Percentiles rank a stretch among this genome's conserved stretches.
Conservation (phyloP, 2,797 vertebrate species). For the Halcyon leucocephala region DNA sequence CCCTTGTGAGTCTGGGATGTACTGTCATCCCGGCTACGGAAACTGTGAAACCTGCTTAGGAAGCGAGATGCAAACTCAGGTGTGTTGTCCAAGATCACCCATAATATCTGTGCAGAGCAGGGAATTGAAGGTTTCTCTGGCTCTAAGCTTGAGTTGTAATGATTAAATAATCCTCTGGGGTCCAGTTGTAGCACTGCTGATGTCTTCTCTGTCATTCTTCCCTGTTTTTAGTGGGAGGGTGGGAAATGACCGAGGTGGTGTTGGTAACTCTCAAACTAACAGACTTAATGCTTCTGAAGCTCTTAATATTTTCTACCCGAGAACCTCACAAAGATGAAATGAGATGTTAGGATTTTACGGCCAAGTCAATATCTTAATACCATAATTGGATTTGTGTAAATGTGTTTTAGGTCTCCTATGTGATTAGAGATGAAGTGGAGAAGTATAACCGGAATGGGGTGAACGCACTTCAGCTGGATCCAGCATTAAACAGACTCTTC, state of each 20-base stretch:
- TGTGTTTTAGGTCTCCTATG: constrained; percentile 91
- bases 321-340: not conserved
- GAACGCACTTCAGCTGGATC: constrained; percentile 96
- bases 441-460: constrained; percentile 98
- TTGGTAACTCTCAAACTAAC: not conserved
- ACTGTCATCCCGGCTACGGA: not conserved
- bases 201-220: not conserved
- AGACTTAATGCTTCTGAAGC: not conserved
- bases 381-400: constrained; percentile 17
- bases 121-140: not conserved
- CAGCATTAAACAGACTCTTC: constrained; percentile 94
- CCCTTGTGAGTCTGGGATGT: not conserved
- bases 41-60: not conserved
- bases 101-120: not conserved
- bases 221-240: fast-evolving
- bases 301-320: not conserved
- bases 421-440: constrained; percentile 98
- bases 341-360: not conserved
- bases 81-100: not conserved
- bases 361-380: not conserved
- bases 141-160: not conserved
- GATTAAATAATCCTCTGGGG: not conserved
- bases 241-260: not conserved
- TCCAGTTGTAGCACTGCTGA: not conserved
- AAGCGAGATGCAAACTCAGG: not conserved